These are phyloP conservation scores for Pristis pectinata DNA, from an alignment of 2,797 vertebrate genomes.

Conservation along the genomic window DNA sequence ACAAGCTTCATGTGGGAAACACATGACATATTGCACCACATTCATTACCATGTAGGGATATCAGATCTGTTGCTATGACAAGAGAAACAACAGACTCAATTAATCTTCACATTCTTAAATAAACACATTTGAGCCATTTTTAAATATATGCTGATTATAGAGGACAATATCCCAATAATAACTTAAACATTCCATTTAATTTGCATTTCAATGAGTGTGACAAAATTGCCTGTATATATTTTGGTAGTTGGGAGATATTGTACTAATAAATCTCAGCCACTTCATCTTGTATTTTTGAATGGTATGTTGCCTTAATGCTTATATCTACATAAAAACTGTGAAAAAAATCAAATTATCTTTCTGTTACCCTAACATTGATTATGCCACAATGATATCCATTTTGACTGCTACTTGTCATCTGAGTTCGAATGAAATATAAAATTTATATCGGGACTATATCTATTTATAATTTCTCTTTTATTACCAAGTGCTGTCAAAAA, in stretches of 20 bases:
- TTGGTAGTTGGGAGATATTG: background rate
- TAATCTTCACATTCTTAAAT: background rate
- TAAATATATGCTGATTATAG: background rate
- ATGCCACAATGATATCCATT: background rate
- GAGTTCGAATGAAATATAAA: background rate
- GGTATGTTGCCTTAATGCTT: background rate
- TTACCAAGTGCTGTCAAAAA: background rate
- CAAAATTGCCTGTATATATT: too few species aligned
- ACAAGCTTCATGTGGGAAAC: conserved; percentile 24
- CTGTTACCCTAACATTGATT: background rate
- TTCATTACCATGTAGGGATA: conserved; percentile 37
- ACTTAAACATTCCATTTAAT: background rate
- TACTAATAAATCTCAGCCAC: too few species aligned
- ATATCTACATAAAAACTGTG: background rate
- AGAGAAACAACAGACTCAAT: background rate
- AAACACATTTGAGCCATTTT: background rate
- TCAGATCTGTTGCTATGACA: background rate
- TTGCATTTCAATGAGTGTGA: background rate
- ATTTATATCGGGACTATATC: background rate
- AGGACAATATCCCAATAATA: background rate
- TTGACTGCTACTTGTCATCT: background rate
- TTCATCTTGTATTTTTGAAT: background rate
- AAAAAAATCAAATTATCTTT: background rate
- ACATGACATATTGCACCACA: conserved; percentile 33
- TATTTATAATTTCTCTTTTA: background rate